Percentiles rank a stretch among this genome's conserved stretches.
Conservation (phyloP, 2,888 invertebrate genomes). For the Drosophila ezoana region DNA sequence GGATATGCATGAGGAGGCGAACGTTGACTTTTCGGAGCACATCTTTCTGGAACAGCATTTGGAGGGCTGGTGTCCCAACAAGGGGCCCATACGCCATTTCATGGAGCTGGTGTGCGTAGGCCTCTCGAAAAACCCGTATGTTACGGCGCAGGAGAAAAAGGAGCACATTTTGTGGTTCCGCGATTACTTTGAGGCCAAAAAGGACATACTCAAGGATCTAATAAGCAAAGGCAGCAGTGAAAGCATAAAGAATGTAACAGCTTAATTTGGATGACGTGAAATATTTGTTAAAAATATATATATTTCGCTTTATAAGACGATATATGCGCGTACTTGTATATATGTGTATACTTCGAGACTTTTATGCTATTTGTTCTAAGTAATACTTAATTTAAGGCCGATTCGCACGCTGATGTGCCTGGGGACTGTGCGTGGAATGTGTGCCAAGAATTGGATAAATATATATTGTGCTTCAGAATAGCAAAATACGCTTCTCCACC, state of each 20-base stretch:
- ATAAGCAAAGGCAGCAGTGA: slow-evolving; percentile 65
- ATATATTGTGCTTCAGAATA: slow-evolving; percentile 87
- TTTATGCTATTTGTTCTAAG: slow-evolving; percentile 30
- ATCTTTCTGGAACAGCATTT: slow-evolving; percentile 95
- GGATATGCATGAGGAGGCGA: slow-evolving; percentile 89
- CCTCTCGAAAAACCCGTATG: slow-evolving; percentile 96
- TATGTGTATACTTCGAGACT: slow-evolving; percentile 33
- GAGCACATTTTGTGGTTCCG: slow-evolving; percentile 96
- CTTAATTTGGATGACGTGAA: slow-evolving; percentile 47
- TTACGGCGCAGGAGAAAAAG: slow-evolving; percentile 94
- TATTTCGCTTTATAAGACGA: slow-evolving; percentile 65
- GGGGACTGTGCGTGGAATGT: slow-evolving; percentile 69
- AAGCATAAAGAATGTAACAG: slow-evolving; percentile 49
- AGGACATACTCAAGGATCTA: slow-evolving; percentile 87
- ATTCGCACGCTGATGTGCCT: slow-evolving; percentile 53
- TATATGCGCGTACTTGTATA: slow-evolving; percentile 35
- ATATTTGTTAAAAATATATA: slow-evolving; percentile 70
- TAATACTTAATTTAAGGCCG: slow-evolving; percentile 65
- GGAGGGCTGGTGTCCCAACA: slow-evolving; percentile 94
- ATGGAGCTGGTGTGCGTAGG: slow-evolving; percentile 98
- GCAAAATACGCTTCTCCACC: slow-evolving; percentile 97
- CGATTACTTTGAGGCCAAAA: slow-evolving; percentile 94
- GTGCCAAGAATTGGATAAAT: slow-evolving; percentile 28
- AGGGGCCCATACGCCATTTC: slow-evolving; percentile 96
- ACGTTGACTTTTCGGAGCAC: slow-evolving; percentile 95